A percentile compares a stretch with the other conserved stretches of the same genome.
Evolutionary conservation across 1,140 invertebrate genomes (phyloP).

Genomic region (Euwallacea fornicatus): DNA sequence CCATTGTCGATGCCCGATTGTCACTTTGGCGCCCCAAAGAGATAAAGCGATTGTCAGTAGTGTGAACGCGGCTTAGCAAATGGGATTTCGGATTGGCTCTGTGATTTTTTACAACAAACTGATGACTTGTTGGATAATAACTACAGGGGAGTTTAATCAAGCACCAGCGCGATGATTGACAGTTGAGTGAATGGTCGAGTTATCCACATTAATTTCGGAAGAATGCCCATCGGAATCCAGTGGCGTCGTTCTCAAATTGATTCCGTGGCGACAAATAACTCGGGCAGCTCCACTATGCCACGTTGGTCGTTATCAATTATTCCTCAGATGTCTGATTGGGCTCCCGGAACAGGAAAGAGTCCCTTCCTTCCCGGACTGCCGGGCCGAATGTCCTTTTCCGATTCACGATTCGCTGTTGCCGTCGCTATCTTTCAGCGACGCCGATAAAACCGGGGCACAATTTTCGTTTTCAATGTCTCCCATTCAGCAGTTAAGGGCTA

Average conservation of each 20-base stretch:
- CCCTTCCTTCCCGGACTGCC: conserved; percentile 54
- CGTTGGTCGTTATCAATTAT: conserved; percentile 48
- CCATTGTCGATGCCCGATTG: conserved; percentile 38
- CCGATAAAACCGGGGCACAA: conserved; percentile 31
- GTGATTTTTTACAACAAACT: no score
- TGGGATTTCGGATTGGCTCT: no score
- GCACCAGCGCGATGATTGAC: background rate
- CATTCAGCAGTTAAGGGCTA: no score
- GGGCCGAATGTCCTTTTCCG: conserved; percentile 54
- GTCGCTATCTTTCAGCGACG: conserved; percentile 44
- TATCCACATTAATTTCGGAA: no score
- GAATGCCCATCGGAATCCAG: no score
- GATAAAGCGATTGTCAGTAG: conserved; percentile 14
- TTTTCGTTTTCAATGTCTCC: background rate
- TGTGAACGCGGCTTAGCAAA: no score
- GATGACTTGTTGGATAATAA: no score
- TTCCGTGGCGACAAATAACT: no score
- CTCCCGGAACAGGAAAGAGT: conserved; percentile 53
- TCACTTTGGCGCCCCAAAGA: conserved; percentile 22
- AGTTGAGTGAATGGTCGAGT: no score
- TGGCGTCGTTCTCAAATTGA: no score
- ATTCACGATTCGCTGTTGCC: conserved; percentile 44
- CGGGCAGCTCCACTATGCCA: no score
- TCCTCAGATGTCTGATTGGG: conserved; percentile 51
- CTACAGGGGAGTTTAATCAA: no score